Evolutionary conservation across 1,140 invertebrate genomes (phyloP), one percentile per base, ranked within the genome.

Genomic region (Drosophila navojoa): DNA sequence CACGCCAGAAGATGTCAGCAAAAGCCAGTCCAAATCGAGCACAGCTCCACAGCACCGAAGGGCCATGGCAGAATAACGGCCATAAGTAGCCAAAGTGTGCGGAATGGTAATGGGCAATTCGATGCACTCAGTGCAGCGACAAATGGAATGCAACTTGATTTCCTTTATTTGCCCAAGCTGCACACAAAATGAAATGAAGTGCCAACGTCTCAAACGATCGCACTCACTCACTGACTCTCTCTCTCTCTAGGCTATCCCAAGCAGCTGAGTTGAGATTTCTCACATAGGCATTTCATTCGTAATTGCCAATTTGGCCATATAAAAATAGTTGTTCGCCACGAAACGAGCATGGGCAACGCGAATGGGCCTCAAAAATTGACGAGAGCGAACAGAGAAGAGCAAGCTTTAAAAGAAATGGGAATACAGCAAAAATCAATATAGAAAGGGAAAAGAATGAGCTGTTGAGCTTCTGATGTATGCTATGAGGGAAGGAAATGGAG

Each of bases 71-170:
- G 22, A 19, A 49, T 15, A 35, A 45, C 10, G 50, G 63, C 62
- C 55, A 63, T 73, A 68, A 76, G 62, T 61, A 73, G 52, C 58
- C 53, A 53, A 59, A 38, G 35, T 38, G 63, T 76, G 61, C 35
- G 50, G 53, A 50, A 62, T 60, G 69, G 58, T 10, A 38, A 62
- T 54, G 69, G 61, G 61, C 61, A 44, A 45, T 60, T 22, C 42
- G 42, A 44, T 40, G 52, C 59, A 62, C 11, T 38, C 35, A 55
- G 42, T 44, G n/a, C 42, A 52, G 50, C 60, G 60, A 55, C 63
- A 54, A 53, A 67, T 72, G 70, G 70, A 60, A 63, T 53, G 60
- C 60, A 55, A 54, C 49, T 60, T 66, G 35, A 38, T 67, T 72
- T 60, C 55, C 60, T 67, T 60, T 68, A 72, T 72, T 67, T 60